Evolutionary conservation across 2,888 invertebrate species (phyloP), one percentile per base, ranked within the genome.

Genomic region (Dorcus parallelipipedus): DNA sequence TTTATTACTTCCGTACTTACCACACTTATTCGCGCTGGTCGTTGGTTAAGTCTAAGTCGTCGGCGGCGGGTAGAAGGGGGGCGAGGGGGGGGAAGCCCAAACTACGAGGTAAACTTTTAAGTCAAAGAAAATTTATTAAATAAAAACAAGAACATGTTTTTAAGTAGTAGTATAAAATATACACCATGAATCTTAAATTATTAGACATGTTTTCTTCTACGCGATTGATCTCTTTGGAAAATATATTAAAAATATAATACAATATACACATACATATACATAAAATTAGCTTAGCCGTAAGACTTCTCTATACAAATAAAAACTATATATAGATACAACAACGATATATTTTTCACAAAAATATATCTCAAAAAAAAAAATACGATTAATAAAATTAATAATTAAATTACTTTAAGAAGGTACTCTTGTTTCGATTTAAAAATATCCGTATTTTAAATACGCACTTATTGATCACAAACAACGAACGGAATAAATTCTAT

Each of bases 91-190:
- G 26, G 3, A 5, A 33, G 6, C 5, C 26, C 26, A 33, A 33
- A 33, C 26, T 33, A 5, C 26, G 3, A 33, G 26, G 26, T 33
- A 33, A 33, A 5, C 7, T 33, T 33, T 33, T 45, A 43, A 56
- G 42, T 57, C 56, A 60, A 60, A 56, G 50, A 59, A 52, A 60
- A 56, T 70, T 76, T 76, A 75, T 76, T 75, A 76, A 76, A 76
- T 74, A 76, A 75, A 74, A 77, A 76, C 75, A 76, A 76, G 71
- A 72, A 74, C 70, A 73, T 69, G 65, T 67, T 57, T 33, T 73
- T 72, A 76, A 72, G 74, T 73, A 74, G 74, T 73, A 74, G 74
- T 60, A 76, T 72, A 76, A 76, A 77, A 77, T 76, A 72, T 77
- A 77, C 76, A 73, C 69, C 69, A 73, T 71, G 66, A 61, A 58